Evolutionary conservation across 2,888 invertebrate genomes (phyloP).

Genomic region (Cerceris rybyensis): DNA sequence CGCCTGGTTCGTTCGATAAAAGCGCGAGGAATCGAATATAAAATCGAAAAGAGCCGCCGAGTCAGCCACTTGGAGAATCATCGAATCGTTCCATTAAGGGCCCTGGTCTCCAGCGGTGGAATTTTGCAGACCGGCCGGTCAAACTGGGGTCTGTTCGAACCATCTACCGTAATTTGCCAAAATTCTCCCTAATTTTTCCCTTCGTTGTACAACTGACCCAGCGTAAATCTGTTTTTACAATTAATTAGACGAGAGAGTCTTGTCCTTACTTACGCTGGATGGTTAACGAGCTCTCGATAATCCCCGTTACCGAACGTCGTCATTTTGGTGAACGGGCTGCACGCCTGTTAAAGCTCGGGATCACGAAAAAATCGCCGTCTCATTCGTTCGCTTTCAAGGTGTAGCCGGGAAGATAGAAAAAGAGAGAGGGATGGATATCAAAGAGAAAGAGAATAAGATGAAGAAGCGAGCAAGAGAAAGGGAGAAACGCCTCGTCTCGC

Average conservation of each 20-base stretch:
- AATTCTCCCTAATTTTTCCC: not conserved
- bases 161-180: constrained; percentile 8
- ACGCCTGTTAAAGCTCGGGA: constrained; percentile 58
- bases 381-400: constrained; percentile 65
- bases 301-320: constrained; percentile 40
- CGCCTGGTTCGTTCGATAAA: constrained; percentile 18
- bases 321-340: constrained; percentile 64
- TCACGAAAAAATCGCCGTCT: constrained; percentile 64
- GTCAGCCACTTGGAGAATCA: constrained; percentile 8
- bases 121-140: not conserved
- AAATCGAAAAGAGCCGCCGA: constrained; percentile 13
- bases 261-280: constrained; percentile 13
- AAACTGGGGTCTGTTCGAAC: not conserved
- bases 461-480: constrained; percentile 3
- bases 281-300: constrained; percentile 55
- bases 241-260: constrained; percentile 35
- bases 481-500: constrained; percentile 28
- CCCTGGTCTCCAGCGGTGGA: not conserved
- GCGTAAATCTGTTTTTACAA: constrained; percentile 23
- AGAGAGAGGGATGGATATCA: not conserved
- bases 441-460: not conserved
- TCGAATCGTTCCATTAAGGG: constrained; percentile 8
- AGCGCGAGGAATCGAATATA: constrained; percentile 22
- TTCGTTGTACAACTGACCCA: not conserved
- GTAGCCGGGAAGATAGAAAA: constrained; percentile 20